Percentiles rank a stretch among this genome's conserved stretches.
These are phyloP conservation scores for Natator depressus DNA, from an alignment of 2,113 vertebrate genomes.

Conservation along the genomic window DNA sequence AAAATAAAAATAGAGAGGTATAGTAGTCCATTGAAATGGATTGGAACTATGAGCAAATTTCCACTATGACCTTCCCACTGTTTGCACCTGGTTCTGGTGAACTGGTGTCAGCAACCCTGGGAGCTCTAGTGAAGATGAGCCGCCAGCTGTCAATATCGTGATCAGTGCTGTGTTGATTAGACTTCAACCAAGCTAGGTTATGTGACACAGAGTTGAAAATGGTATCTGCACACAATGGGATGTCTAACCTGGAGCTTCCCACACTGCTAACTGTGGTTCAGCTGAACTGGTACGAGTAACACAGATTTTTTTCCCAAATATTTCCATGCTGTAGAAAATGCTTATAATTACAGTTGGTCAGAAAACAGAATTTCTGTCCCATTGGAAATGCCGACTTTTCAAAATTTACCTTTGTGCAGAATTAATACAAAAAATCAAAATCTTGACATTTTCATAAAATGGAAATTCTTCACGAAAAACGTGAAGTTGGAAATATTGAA, in stretches of 20 bases:
- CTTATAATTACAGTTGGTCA: background rate
- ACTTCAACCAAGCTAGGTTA: too few species aligned
- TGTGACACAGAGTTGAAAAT: background rate
- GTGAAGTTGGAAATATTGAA: background rate
- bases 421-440: background rate
- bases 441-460: background rate
- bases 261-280: background rate
- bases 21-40: background rate
- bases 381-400: background rate
- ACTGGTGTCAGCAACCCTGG: background rate
- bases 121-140: background rate
- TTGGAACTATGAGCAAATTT: background rate
- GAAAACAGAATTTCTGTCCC: too few species aligned
- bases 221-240: fast-evolving
- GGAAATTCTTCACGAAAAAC: background rate
- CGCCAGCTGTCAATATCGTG: background rate
- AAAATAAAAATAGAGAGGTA: background rate
- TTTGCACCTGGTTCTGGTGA: background rate
- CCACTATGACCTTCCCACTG: background rate
- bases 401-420: background rate
- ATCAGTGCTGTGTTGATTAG: background rate
- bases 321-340: background rate
- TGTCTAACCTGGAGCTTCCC: background rate
- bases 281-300: too few species aligned
- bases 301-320: background rate